These are phyloP conservation scores for Bombus soroeensis DNA, from an alignment of 1,140 invertebrate genomes.

Conservation along the genomic window DNA sequence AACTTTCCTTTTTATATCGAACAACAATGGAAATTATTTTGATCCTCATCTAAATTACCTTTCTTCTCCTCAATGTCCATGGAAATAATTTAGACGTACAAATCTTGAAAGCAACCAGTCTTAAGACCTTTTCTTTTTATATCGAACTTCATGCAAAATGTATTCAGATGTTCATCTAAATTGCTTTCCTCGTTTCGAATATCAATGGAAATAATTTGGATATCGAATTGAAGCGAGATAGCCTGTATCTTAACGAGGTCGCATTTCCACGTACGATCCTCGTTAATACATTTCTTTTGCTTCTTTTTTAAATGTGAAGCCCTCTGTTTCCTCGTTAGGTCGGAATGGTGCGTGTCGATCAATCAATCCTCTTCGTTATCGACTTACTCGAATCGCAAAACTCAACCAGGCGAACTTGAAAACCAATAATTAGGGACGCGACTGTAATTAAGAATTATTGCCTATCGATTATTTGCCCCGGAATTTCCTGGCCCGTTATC, in stretches of 20 bases:
- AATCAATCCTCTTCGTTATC: slow-evolving; percentile 27
- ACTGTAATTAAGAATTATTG: slow-evolving; percentile 70
- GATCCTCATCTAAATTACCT: background rate
- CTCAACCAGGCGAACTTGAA: slow-evolving; percentile 14
- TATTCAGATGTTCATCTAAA: too few relatives aligned
- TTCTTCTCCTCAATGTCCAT: background rate
- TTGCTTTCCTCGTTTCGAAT: background rate
- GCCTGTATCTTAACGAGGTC: background rate
- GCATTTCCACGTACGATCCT: background rate
- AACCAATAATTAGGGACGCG: slow-evolving; percentile 63
- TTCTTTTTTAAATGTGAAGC: background rate
- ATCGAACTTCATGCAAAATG: too few relatives aligned
- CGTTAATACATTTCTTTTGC: background rate
- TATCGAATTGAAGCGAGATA: background rate
- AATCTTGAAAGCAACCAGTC: too few relatives aligned
- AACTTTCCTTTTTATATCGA: background rate
- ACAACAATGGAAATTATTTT: background rate
- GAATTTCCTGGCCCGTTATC: background rate
- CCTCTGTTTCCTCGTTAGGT: background rate
- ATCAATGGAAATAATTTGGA: background rate
- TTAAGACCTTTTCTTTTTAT: too few relatives aligned
- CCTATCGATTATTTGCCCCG: slow-evolving; percentile 40
- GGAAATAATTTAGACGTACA: background rate
- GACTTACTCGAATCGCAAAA: slow-evolving; percentile 26
- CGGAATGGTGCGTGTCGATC: slow-evolving; percentile 12